Conservation (phyloP, 2,888 invertebrate genomes). For the Oxytorus armatus region DNA sequence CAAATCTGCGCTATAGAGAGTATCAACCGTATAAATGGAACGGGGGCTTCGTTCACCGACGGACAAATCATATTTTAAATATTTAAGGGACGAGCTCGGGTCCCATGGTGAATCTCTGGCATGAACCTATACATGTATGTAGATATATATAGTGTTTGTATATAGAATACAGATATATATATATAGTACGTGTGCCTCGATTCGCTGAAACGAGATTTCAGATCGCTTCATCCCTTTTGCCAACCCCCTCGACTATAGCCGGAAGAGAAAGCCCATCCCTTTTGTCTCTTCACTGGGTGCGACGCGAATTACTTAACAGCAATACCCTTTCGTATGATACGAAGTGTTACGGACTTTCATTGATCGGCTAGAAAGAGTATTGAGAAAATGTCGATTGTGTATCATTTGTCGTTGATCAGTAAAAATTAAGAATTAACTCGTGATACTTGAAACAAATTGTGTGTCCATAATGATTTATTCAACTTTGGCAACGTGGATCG, state of each 20-base stretch:
- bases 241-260: constrained; percentile 4
- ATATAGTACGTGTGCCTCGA: constrained; percentile 12
- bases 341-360: background rate
- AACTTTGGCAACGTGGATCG: no score
- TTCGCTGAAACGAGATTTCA: constrained; percentile 37
- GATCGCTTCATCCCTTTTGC: constrained; percentile 43
- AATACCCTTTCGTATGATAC: constrained; percentile 3
- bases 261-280: background rate
- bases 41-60: constrained; percentile 56
- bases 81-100: constrained; percentile 63
- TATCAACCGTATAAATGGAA: constrained; percentile 45
- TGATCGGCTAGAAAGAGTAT: constrained; percentile 5
- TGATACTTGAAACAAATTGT: no score
- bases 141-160: background rate
- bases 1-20: constrained; percentile 13
- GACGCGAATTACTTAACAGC: constrained; percentile 29
- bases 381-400: background rate
- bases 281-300: constrained; percentile 27
- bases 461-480: no score
- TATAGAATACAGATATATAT: background rate
- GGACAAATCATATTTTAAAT: constrained; percentile 72
- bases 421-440: no score
- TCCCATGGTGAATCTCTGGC: constrained; percentile 47
- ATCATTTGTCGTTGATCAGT: no score
- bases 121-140: constrained; percentile 27